Conservation (phyloP, 1,140 invertebrate genomes). For the Pseudoatta argentina region DNA sequence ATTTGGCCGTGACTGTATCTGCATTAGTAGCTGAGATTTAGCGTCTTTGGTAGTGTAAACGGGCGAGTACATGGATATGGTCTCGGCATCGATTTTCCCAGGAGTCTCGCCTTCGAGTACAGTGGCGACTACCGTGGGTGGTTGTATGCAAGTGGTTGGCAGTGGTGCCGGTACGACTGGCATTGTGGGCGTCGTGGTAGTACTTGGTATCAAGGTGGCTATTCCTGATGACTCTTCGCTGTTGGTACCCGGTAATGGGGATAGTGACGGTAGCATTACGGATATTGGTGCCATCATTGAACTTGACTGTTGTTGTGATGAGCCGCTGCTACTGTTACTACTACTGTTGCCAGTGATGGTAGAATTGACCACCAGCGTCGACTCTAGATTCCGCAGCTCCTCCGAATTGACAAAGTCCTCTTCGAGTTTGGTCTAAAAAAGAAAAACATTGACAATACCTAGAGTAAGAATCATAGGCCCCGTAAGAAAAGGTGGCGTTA, state of each 20-base stretch:
- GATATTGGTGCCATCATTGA: constrained; percentile 81
- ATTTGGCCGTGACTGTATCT: constrained; percentile 74
- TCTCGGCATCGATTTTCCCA: constrained; percentile 76
- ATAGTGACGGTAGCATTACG: constrained; percentile 82
- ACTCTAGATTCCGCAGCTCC: constrained; percentile 79
- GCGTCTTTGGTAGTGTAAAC: constrained; percentile 75
- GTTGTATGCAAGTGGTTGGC: constrained; percentile 66
- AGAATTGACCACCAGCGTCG: constrained; percentile 65
- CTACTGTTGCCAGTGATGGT: constrained; percentile 29
- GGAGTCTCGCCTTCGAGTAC: constrained; percentile 78
- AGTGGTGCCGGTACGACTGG: constrained; percentile 70
- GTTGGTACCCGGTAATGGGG: constrained; percentile 76
- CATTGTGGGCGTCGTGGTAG: constrained; percentile 60
- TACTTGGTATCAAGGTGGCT: constrained; percentile 75
- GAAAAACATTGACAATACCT: constrained; percentile 66
- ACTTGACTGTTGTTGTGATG: constrained; percentile 67
- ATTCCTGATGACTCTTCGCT: constrained; percentile 62
- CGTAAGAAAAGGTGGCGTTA: constrained; percentile 66
- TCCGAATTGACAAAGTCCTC: constrained; percentile 84
- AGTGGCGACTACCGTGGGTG: constrained; percentile 52
- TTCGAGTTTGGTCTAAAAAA: constrained; percentile 84
- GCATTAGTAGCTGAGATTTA: constrained; percentile 79
- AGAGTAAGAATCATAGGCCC: constrained; percentile 66
- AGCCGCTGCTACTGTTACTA: constrained; percentile 2
- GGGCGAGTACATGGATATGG: constrained; percentile 77